phyloP scores from a whole-genome alignment of 2,113 vertebrate genomes.

The Micromys minutus region DNA sequence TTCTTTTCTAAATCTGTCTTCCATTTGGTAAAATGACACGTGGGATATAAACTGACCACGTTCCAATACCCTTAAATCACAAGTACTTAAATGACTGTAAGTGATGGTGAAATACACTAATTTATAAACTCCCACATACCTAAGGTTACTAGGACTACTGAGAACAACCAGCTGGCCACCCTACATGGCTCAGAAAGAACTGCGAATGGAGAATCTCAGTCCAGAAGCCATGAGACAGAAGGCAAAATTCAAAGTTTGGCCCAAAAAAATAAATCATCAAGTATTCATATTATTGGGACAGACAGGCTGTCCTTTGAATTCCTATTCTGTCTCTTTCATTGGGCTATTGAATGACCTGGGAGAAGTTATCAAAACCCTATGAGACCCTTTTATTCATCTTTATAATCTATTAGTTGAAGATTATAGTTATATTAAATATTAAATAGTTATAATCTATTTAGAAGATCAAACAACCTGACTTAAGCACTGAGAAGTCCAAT shows the following conservation, averaged over 20 bases:
- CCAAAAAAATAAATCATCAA: background rate
- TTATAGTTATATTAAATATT: no score
- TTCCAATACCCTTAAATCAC: background rate
- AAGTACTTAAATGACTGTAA: background rate
- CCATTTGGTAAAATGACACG: constrained; percentile 27
- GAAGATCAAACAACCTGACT: background rate
- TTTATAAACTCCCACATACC: background rate
- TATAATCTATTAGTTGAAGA: background rate
- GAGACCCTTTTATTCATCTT: background rate
- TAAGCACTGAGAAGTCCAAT: background rate
- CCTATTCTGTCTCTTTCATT: background rate
- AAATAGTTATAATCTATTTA: no score
- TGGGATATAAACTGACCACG: background rate
- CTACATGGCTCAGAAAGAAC: background rate
- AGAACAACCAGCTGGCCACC: background rate
- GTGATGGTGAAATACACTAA: background rate
- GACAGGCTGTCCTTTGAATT: background rate
- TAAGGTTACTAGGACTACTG: background rate
- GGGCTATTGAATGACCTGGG: background rate
- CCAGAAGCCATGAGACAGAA: background rate
- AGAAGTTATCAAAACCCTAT: background rate
- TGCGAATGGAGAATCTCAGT: background rate
- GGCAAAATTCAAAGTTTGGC: background rate
- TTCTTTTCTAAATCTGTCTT: background rate
- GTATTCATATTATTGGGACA: background rate